Conservation (phyloP, 2,113 vertebrate species). For the Nyctereutes procyonoides region DNA sequence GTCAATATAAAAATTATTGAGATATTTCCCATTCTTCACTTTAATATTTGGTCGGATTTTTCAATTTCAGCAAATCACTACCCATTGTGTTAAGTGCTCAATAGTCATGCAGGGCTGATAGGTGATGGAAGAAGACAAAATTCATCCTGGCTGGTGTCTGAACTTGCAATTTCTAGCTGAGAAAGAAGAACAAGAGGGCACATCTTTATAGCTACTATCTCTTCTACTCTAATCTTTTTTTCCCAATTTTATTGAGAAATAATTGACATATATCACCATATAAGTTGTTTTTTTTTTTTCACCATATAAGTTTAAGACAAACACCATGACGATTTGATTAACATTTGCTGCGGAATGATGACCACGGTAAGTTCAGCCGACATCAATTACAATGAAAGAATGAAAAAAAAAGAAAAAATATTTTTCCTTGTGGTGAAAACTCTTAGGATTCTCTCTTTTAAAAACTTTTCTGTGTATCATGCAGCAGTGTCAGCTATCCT, state of each 20-base stretch:
- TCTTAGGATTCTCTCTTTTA: background rate
- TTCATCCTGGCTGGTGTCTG: background rate
- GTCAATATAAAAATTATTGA: background rate
- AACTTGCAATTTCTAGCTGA: background rate
- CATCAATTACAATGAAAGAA: background rate
- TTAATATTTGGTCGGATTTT: slow-evolving; percentile 14
- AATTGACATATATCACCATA: background rate
- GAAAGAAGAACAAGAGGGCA: background rate
- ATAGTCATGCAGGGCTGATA: background rate
- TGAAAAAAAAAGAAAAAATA: background rate
- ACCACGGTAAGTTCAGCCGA: background rate
- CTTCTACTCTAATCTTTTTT: background rate
- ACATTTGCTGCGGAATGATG: background rate
- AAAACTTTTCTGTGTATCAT: background rate
- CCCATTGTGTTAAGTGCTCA: background rate
- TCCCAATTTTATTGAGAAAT: background rate
- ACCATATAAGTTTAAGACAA: background rate
- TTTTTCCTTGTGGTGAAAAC: background rate
- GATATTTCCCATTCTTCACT: background rate
- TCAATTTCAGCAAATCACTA: background rate
- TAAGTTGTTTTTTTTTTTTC: too few relatives aligned
- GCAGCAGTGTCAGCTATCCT: background rate
- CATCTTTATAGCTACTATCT: background rate
- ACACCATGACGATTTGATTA: background rate
- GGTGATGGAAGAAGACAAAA: background rate